These are phyloP conservation scores for Ruditapes philippinarum DNA, from an alignment of 1,140 invertebrate genomes.

Conservation along the genomic window DNA sequence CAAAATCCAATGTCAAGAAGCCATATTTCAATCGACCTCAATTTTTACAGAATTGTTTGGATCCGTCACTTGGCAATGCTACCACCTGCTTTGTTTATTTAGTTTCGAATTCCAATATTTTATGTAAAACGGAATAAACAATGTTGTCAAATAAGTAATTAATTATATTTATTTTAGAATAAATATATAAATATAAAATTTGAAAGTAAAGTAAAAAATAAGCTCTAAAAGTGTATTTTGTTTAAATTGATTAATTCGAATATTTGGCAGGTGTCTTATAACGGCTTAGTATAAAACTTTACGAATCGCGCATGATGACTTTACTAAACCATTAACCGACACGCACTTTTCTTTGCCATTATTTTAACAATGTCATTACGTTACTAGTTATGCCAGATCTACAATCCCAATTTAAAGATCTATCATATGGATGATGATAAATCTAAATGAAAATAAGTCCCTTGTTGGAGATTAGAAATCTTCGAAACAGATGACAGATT, in stretches of 20 bases:
- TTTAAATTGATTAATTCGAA: slow-evolving; percentile 39
- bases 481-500: no score
- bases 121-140: background rate
- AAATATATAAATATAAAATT: background rate
- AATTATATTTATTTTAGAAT: background rate
- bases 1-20: background rate
- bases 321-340: no score
- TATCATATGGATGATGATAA: no score
- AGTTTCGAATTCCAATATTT: slow-evolving; percentile 26
- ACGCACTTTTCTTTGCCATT: no score
- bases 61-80: slow-evolving; percentile 60
- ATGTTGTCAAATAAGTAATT: background rate
- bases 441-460: no score
- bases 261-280: slow-evolving; percentile 42
- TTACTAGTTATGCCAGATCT: no score
- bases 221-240: background rate
- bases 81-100: background rate
- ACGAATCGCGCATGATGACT: background rate
- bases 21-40: slow-evolving; percentile 29
- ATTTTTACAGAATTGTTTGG: slow-evolving; percentile 42
- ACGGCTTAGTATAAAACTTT: background rate
- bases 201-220: background rate
- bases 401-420: no score
- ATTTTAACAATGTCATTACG: no score
- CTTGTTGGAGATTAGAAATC: no score